Base-by-base conservation (phyloP, 2,888 invertebrate species). In the Ormyrus pomaceus region DNA sequence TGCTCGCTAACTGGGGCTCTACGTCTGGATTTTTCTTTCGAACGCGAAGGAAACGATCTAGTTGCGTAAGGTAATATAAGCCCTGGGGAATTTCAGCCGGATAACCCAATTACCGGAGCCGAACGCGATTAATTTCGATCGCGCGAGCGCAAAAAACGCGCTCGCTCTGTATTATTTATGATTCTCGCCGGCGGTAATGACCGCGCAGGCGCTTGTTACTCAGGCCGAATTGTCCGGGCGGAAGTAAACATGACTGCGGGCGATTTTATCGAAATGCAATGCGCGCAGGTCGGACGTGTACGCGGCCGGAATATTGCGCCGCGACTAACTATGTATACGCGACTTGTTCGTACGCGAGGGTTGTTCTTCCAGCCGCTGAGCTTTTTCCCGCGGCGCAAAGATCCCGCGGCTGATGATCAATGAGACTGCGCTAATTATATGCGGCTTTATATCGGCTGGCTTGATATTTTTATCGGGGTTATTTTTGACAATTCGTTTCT, bases 181-280 rank as follows among this genome's bases (percentile, higher is more conserved):
- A 76, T 56, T 10, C 51, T 79, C 46, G 55, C 59, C 72, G 19
- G 61, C 69, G 64, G 73, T 74, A 79, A 79, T 79, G 69, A 69
- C 51, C 64, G 51, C 11, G 19, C 19, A 45, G 11, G 55, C 73
- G 55, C 79, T 66, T 65, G 73, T 62, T 78, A 79, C 55, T 34
- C 56, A 7, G 46, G 65, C 45, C 76, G 72, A 76, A 80, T 80
- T 56, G 76, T n/a, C 19, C 79, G 70, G 59, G 75, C 81, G 79
- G 81, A 82, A 84, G 62, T 83, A 78, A 79, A 73, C 77, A 82
- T 79, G 83, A 84, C 76, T 62, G 68, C 77, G 71, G 68, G 74
- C 79, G 77, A 83, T 84, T 84, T 83, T 83, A 84, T 83, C 79
- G 80, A 79, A 84, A 80, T 75, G 79, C 82, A 82, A 82, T 83